phyloP scores from a whole-genome alignment of 2,797 vertebrate genomes.

The Eremophila alpestris region DNA sequence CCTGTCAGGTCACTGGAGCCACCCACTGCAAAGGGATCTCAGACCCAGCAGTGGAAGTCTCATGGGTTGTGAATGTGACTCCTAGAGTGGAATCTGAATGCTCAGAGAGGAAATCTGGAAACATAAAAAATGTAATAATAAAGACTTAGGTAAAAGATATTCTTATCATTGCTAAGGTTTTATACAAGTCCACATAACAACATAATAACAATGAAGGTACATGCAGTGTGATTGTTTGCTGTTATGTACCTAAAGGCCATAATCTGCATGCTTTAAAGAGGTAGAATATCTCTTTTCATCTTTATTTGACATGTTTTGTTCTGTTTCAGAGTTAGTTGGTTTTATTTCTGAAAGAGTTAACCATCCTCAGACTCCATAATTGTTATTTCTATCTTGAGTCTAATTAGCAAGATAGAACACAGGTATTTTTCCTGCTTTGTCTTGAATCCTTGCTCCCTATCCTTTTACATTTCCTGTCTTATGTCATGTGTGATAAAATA shows the following conservation, averaged over 20 bases:
- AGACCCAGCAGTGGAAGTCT: not conserved
- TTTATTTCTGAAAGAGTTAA: not conserved
- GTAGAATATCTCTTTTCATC: not conserved
- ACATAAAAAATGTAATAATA: not conserved
- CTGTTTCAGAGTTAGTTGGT: not conserved
- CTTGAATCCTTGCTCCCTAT: not conserved
- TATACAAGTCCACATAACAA: not conserved
- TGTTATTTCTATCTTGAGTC: not conserved
- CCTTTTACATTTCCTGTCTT: not conserved
- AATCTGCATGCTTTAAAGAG: not conserved
- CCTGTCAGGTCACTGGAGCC: not conserved
- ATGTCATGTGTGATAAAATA: not conserved
- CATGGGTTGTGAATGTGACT: not conserved
- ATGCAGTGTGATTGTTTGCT: not conserved
- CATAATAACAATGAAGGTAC: not conserved
- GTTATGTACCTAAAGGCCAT: not conserved
- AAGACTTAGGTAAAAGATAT: not conserved
- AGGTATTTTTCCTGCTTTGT: not conserved
- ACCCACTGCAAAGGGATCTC: not conserved
- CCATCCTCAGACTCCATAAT: not conserved
- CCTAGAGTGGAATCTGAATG: not conserved
- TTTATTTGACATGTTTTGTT: not conserved
- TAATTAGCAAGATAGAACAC: not conserved
- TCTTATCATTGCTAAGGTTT: not conserved
- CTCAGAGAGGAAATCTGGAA: not conserved